Conservation (phyloP, 1,140 invertebrate genomes). For the Myzus persicae region DNA sequence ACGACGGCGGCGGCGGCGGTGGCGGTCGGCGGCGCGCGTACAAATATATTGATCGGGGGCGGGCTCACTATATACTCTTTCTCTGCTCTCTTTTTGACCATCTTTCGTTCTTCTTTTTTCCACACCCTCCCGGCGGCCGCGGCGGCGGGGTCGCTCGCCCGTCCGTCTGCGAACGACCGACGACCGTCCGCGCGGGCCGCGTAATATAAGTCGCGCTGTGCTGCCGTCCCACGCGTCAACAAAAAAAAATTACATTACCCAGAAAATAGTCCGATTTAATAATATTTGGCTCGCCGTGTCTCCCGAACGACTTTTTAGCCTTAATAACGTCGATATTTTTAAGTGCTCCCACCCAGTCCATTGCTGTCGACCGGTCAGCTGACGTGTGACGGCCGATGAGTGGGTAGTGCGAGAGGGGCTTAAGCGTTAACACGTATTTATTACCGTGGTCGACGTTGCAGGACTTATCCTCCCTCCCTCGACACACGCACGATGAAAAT, state of each 20-base stretch:
- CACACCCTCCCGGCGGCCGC: background rate
- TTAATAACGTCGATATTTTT: slow-evolving; percentile 19
- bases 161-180: background rate
- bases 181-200: background rate
- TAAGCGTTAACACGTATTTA: background rate
- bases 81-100: slow-evolving; percentile 49
- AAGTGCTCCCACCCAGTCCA: background rate
- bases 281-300: background rate
- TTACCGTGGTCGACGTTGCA: background rate
- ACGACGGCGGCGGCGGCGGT: background rate
- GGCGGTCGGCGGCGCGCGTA: background rate
- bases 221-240: background rate
- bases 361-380: background rate
- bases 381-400: background rate
- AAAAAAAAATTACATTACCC: background rate
- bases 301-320: background rate
- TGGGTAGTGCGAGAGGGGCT: background rate
- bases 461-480: background rate
- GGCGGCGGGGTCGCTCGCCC: background rate
- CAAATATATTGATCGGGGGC: slow-evolving; percentile 58
- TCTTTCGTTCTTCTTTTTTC: slow-evolving; percentile 44
- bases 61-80: slow-evolving; percentile 30
- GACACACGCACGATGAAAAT: background rate
- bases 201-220: background rate
- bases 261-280: background rate